Conservation (phyloP, 2,113 vertebrate genomes). For the Seriola quinqueradiata region DNA sequence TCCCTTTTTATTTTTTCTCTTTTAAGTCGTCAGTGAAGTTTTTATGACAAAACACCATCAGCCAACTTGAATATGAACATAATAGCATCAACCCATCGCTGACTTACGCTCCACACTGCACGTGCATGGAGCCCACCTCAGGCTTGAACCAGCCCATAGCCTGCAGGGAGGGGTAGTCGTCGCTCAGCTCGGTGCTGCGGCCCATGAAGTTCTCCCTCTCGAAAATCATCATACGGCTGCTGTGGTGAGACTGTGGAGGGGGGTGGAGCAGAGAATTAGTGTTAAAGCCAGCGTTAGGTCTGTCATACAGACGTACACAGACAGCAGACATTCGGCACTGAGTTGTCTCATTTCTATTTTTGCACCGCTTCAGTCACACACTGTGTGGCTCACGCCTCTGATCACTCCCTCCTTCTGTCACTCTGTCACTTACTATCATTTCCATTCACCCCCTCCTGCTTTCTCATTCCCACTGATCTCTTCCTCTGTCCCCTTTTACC, state of each 20-base stretch:
- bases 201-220: constrained; percentile 86
- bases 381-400: constrained; percentile 21
- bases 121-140: constrained; percentile 85
- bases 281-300: not conserved
- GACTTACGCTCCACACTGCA: constrained; percentile 86
- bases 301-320: not conserved
- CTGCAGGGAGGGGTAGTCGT: constrained; percentile 86
- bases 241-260: constrained; percentile 77
- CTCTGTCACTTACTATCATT: constrained; percentile 30
- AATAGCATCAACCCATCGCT: not conserved
- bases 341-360: constrained; percentile 52
- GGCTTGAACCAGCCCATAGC: constrained; percentile 83
- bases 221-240: constrained; percentile 83
- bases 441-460: not conserved
- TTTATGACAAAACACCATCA: not conserved
- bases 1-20: not conserved
- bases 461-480: not conserved
- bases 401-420: constrained; percentile 14
- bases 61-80: not conserved
- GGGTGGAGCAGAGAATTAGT: not conserved
- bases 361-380: constrained; percentile 11
- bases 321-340: not conserved
- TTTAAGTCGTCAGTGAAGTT: not conserved
- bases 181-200: constrained; percentile 77
- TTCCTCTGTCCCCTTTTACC: not conserved